Evolutionary conservation across 2,888 invertebrate genomes (phyloP).

Genomic region (Drosophila subquinaria): DNA sequence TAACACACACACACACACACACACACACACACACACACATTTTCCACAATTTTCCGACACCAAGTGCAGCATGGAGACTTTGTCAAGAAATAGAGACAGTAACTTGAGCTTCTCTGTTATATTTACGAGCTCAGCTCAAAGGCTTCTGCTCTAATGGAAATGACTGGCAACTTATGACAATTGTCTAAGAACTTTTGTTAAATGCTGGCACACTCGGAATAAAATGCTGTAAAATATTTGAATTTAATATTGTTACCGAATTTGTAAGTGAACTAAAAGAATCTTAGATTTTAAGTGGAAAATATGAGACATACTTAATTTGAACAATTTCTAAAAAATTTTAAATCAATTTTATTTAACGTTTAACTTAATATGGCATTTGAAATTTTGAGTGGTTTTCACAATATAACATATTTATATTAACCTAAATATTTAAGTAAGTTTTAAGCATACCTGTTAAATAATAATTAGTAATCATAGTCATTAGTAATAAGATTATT

Average conservation of each 20-base stretch:
- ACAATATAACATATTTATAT: too few species aligned
- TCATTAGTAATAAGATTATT: too few species aligned
- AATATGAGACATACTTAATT: not conserved
- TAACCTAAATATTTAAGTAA: too few species aligned
- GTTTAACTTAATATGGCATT: too few species aligned
- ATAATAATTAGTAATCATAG: too few species aligned
- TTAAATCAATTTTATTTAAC: too few species aligned
- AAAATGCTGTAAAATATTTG: not conserved
- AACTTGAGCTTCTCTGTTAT: slow-evolving; percentile 29
- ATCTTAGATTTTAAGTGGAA: not conserved
- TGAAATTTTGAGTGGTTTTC: too few species aligned
- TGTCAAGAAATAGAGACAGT: slow-evolving; percentile 46
- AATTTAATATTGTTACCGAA: not conserved
- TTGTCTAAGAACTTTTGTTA: slow-evolving; percentile 24
- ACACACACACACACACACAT: not conserved
- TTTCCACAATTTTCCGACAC: slow-evolving; percentile 26
- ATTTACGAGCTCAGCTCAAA: slow-evolving; percentile 36
- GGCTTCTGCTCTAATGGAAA: slow-evolving; percentile 20
- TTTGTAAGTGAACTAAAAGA: too few species aligned
- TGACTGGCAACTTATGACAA: slow-evolving; percentile 22
- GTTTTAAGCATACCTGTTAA: too few species aligned
- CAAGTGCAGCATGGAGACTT: slow-evolving; percentile 25
- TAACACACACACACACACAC: not conserved
- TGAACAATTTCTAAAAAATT: not conserved
- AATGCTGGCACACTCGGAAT: not conserved